Base-by-base conservation (phyloP, 2,888 invertebrate genomes). In the Phengaris alcon region DNA sequence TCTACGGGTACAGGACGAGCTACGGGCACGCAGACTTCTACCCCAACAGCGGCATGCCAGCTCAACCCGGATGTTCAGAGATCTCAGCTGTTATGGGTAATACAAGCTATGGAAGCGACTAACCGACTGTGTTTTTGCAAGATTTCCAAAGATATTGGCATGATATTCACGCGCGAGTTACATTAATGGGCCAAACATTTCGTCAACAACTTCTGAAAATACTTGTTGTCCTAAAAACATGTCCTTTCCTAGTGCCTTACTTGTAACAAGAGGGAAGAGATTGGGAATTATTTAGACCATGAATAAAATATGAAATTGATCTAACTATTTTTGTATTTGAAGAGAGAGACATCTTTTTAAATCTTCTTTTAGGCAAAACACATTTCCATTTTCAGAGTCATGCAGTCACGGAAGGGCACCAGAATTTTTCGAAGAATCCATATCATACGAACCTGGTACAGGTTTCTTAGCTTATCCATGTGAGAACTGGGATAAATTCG, bases 11-110 rank as follows among this genome's bases (percentile, higher is more conserved):
- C 79, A 81, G 83, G n/a, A 81, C 84, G 51, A 93, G 96, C 6
- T 91, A 96, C 22, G 97, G 97, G 0, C 95, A 96, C 82, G 95
- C 89, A 0, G 97, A 97, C 86, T 97, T 96, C 83, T 97, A 96
- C 87, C 97, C 97, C 0, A 97, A 97, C 84, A 94, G 95, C 13
- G 97, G 97, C 0, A 86, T 81, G 54, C 91, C 95, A 0, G 91
- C 92, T 0, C 97, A 97, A 82, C 96, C 96, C 0, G 96, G 96
- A 0, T 96, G 96, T 82, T 88, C 90, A 9, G 93, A 94, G 52
- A 9, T 85, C 0, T 86, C 88, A n/a, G 85, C 90, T 75, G 84
- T 85, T 78, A 86, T 92, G 77, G 90, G 90, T 80, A 75, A 15
- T 44, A 54, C 10, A 4, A 2, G 15, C 35, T 35, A 35, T 35